Base-by-base conservation (phyloP, 2,888 invertebrate species). In the Callyntrura guangdongensis region DNA sequence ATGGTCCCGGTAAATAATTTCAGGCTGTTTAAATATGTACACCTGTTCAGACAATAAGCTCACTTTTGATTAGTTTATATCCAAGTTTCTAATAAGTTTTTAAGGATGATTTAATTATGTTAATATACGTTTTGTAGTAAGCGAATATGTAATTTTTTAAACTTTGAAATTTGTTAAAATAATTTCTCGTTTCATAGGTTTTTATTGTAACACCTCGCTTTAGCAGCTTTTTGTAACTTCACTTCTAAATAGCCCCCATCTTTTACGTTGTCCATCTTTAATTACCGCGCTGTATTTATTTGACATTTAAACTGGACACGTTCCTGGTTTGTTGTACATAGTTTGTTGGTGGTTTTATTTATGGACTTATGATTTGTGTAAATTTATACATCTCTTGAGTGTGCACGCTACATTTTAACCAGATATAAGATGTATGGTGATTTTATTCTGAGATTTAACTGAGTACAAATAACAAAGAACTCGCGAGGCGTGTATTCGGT, bases 1-100 rank as follows among this genome's bases (percentile, higher is more conserved):
- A 97, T 99, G 96, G 97, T 97, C 96, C 98, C 98, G 98, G 99
- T 99, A 98, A 97, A 95, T 22, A 69, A 82, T 89, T 91, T 90
- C 82, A 74, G 67, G 87, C 69, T 74, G 72, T 72, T 27, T 64
- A 27, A 56, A 56, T 59, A 64, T 86, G 20, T 86, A n/a, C 22
- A 47, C 77, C 49, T 61, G 64, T 77, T 81, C 56, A 36, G 59
- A 45, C 9, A 47, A 27, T 47, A 14, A 72, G 17, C 72, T 45
- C 72, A 47, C 1, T 36, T 47, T 72, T 72, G 20, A 64, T 64
- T 45, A 36, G 36, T 72, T 72, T 67, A 27, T 12, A 27, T 25
- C 12, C 11, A 67, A 20, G 1, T 67, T 45, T 72, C n/a, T 45
- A 14, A 36, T 69, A 69, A 3, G 53, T 53, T 5, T n/a, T 14